Base-by-base conservation (phyloP, 2,888 invertebrate species). In the Drosophila trichaetosa region DNA sequence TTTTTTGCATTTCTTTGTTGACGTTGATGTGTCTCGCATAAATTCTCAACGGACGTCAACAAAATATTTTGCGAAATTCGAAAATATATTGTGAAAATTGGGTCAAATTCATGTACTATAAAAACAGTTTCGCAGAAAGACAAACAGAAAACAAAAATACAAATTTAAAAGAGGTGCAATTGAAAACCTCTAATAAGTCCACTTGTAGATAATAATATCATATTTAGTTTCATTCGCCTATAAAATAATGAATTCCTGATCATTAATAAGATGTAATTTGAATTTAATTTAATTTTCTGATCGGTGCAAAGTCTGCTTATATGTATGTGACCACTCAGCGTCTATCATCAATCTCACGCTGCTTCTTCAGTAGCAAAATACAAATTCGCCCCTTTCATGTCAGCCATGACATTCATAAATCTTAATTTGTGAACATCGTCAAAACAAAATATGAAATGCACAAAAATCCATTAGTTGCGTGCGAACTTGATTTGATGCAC, bases 1-100 rank as follows among this genome's bases (percentile, higher is more conserved):
- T 56, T 73, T 83, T 89, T 79, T 90, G 90, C 90, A 90, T 73
- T 77, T 86, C 53, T 61, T 36, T 82, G 73, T 88, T 84, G 90
- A 87, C 88, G 88, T 82, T 88, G 89, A 84, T 65, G 73, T 63
- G 63, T 52, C 58, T 69, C 72, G 56, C 89, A 86, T 90, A 83
- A 88, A 85, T 85, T 80, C 62, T 78, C 52, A 69, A 48, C 63
- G 58, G 48, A 52, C 73, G 67, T 72, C 67, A 64, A 42, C 59
- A 69, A 60, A 71, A 63, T 56, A 56, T 49, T 65, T 27, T 70
- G 57, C 27, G 60, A 83, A 67, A 68, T 63, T 36, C 40, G 27
- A 61, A 72, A 69, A 71, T 73, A 71, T 73, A 86, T 76, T 72
- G 57, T 49, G 63, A 51, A 88, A 86, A 89, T 73, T 90, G 74